Evolutionary conservation across 2,113 vertebrate genomes (phyloP), one percentile per base, ranked within the genome.

Genomic region (Oryzias melastigma): DNA sequence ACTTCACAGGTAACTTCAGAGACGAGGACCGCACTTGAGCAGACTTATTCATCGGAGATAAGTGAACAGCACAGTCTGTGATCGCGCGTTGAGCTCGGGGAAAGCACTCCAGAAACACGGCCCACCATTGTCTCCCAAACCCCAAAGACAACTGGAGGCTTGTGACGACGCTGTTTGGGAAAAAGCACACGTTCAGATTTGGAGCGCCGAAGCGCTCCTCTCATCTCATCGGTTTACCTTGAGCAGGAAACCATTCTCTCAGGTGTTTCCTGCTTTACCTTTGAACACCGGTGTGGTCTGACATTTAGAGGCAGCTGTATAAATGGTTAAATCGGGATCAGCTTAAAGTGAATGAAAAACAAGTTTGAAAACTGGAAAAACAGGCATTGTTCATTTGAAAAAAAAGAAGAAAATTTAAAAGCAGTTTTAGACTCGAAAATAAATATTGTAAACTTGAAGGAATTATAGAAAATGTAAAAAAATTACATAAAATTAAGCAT

Each of bases 171-270:
- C 78, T 80, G 68, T 68, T 71, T 18, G 70, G 80, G 74, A 63
- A 76, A 81, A 83, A 72, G 68, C 35, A 81, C 75, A 74, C 81
- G 83, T 71, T 69, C 81, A 78, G 68, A 83, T 79, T 71, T 77
- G 53, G 35, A 71, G 73, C 75, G 47, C 40, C 16, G 52, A 46
- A 58, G 67, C 40, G 35, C 52, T 77, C 35, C 2, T 35, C 62
- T 62, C 51, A 58, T 78, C 73, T 72, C 65, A 77, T 68, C 73
- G 46, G 64, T 71, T 70, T 58, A 68, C 35, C 66, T 61, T 47
- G 43, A 52, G 68, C 63, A 58, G 62, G 68, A 49, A 35, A 5
- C 2, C 41, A 68, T 20, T 44, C 1, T 5, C 57, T 62, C 68
- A 75, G 65, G 52, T 46, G 50, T 46, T 45, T 50, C 51, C 35